Base-by-base conservation (phyloP, 2,113 vertebrate species). In the Rhinolophus sinicus region DNA sequence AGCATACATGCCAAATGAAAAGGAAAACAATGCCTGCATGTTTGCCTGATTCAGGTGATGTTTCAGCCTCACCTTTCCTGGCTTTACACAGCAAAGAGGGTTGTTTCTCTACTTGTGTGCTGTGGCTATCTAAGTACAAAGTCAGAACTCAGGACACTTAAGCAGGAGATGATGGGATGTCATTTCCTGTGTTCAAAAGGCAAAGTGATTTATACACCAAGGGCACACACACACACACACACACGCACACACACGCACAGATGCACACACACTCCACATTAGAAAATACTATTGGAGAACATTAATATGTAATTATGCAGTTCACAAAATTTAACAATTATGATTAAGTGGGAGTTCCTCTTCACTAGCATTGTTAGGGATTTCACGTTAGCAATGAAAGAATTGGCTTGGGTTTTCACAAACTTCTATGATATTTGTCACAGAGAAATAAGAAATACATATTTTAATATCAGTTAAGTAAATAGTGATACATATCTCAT, bases 201-300 rank as follows among this genome's bases (percentile, higher is more conserved):
- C 19, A 70, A 13, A 54, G 8, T 28, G 9, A 24, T 73, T 62
- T 80, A 62, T 91, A n/a, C 58, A 38, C 18, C 4, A 47, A 91
- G 50, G 56, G 38, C 11, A 93, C 14, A 40, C 8, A 60, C 28
- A 69, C 2, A 64, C 8, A 52, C 19, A n/a, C 3, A 24, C 18
- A 52, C 0, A 8, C 0, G 33, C 6, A 33, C 6, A 15, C 7
- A 18, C 3, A 22, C 18, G n/a, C 0, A 5, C 0, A 38, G 0
- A 5, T 0, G 21, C n/a, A 47, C 3, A 22, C 18, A 52, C 0
- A 5, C 0, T 1, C 2, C 28, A 38, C 35, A 6, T 4, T 26
- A n/a, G 3, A 93, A 83, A 69, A 62, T 58, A 30, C 3, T 64
- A 28, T 38, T 40, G n/a, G 33, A 77, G 8, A 81, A 47, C 2